These are phyloP conservation scores for Calidris pugnax DNA, from an alignment of 2,113 vertebrate genomes.

Conservation along the genomic window DNA sequence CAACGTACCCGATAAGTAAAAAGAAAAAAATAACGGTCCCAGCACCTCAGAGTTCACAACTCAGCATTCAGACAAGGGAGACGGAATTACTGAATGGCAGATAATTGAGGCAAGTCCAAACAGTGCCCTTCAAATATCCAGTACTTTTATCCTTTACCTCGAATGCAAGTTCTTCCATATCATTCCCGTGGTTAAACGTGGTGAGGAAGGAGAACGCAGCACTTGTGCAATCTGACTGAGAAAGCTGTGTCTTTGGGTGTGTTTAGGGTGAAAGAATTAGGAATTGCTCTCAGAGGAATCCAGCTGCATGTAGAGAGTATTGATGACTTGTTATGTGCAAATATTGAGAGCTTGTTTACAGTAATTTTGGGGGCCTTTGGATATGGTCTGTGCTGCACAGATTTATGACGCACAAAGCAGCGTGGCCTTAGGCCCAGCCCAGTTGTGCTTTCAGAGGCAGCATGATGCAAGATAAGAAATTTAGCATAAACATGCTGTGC, in stretches of 20 bases:
- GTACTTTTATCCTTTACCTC: not conserved
- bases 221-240: not conserved
- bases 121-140: not conserved
- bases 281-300: not conserved
- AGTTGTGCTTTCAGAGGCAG: not conserved
- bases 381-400: not conserved
- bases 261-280: not conserved
- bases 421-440: not conserved
- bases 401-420: not conserved
- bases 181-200: not conserved
- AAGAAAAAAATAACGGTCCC: not conserved
- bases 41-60: not conserved
- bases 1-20: not conserved
- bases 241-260: not conserved
- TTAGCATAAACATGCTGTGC: not conserved
- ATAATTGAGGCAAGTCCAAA: not conserved
- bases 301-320: not conserved
- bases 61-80: not conserved
- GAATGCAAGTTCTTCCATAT: not conserved
- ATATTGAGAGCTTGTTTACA: not conserved
- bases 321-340: not conserved
- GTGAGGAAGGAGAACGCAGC: not conserved
- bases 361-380: not conserved
- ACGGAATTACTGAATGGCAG: not conserved
- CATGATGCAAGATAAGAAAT: not conserved